Percentiles rank a stretch among this genome's conserved stretches.
phyloP scores from a whole-genome alignment of 2,113 vertebrate genomes.

The Patagioenas fasciata region DNA sequence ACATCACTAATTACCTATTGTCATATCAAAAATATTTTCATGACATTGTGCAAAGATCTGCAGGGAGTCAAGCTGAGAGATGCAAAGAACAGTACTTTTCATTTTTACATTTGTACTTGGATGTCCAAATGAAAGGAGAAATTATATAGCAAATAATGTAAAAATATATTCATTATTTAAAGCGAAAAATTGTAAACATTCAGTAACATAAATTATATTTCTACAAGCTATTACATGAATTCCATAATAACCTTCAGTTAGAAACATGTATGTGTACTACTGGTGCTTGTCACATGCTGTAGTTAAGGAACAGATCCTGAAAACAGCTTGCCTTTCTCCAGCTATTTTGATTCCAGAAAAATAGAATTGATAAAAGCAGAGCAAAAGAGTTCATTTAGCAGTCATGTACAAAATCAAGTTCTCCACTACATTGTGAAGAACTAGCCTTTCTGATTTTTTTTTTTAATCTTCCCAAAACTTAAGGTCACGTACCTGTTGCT shows the following conservation, averaged over 20 bases:
- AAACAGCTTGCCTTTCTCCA: background rate
- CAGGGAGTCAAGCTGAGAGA: background rate
- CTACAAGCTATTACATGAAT: background rate
- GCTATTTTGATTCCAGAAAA: background rate
- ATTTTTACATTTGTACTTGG: background rate
- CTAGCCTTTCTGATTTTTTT: background rate
- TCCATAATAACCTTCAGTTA: background rate
- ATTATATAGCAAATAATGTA: background rate
- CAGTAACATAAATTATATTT: background rate
- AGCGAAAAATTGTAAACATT: background rate
- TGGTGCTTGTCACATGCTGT: background rate
- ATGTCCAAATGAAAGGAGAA: background rate
- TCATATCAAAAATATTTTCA: background rate
- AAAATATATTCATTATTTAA: background rate
- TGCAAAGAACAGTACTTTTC: background rate
- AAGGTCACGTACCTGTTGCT: slow-evolving; percentile 78
- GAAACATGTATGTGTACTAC: background rate
- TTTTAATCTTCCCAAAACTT: background rate
- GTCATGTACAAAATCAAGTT: background rate
- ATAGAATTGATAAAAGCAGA: background rate
- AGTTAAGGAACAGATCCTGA: background rate
- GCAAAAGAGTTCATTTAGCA: background rate
- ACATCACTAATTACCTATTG: background rate
- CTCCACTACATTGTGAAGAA: background rate
- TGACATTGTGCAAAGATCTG: background rate